phyloP scores from a whole-genome alignment of 2,888 invertebrate genomes.

The Amaurobius ferox region DNA sequence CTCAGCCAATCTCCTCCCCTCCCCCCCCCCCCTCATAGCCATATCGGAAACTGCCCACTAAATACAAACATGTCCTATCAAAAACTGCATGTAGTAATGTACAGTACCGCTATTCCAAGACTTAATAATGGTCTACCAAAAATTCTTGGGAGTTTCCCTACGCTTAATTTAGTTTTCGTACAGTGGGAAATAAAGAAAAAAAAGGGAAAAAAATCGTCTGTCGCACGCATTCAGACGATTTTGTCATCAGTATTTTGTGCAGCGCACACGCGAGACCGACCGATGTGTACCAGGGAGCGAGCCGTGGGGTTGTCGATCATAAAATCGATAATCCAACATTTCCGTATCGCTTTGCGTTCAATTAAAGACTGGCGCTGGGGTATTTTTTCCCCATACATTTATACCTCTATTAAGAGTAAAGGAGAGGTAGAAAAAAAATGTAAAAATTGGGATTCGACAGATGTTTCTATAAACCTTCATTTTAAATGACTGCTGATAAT shows the following conservation, averaged over 20 bases:
- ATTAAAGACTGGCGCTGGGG: constrained; percentile 52
- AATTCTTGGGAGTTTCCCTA: neutral
- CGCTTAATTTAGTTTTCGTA: neutral
- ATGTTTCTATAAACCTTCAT: constrained; percentile 65
- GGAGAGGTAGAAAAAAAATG: constrained; percentile 8
- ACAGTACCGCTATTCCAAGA: neutral
- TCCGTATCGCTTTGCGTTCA: constrained; percentile 65
- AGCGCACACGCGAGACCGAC: neutral
- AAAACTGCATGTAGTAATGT: neutral
- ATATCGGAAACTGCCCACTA: neutral
- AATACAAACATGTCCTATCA: neutral
- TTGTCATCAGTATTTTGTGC: constrained; percentile 25
- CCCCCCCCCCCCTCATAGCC: neutral
- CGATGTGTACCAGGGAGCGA: neutral
- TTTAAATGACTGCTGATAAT: constrained; percentile 70
- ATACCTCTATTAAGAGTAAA: neutral
- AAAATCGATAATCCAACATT: constrained; percentile 67
- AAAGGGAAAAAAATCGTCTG: neutral
- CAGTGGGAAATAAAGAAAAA: neutral
- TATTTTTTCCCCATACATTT: constrained; percentile 18
- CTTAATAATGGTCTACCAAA: neutral
- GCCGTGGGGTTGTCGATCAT: constrained; percentile 23
- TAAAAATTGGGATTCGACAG: constrained; percentile 52
- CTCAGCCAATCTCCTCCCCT: neutral
- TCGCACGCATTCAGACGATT: constrained; percentile 50